Conservation (phyloP, 2,113 vertebrate species). For the Pygoscelis antarcticus region DNA sequence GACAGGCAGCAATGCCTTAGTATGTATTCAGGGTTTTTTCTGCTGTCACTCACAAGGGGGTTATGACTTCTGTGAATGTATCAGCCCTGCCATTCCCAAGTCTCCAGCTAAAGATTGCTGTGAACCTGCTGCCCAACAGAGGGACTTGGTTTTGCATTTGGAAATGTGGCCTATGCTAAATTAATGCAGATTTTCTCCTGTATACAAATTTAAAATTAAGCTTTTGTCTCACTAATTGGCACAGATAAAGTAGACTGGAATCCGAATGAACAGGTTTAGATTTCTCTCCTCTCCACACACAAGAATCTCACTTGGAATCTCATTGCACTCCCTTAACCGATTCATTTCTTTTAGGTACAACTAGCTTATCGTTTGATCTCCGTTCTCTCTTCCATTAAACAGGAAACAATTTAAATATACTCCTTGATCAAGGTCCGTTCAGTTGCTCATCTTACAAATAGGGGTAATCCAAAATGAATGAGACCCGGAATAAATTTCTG, state of each 20-base stretch:
- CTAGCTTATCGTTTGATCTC: not conserved
- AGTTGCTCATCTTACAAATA: not conserved
- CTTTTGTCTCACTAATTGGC: not conserved
- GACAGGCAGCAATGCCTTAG: not conserved
- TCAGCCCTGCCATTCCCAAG: not conserved
- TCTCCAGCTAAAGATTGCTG: not conserved
- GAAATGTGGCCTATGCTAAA: not conserved
- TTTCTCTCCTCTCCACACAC: conserved; percentile 6
- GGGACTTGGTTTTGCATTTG: not conserved
- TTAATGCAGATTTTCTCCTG: not conserved
- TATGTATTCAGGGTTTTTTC: not conserved
- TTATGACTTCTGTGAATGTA: not conserved
- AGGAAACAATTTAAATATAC: conserved; percentile 37
- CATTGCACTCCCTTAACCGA: not conserved
- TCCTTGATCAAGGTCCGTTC: conserved; percentile 30
- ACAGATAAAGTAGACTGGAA: not conserved
- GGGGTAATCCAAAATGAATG: conserved; percentile 7
- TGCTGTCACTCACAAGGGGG: not conserved
- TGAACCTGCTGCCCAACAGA: not conserved
- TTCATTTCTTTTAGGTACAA: conserved; percentile 30
- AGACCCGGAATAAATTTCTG: conserved; percentile 6
- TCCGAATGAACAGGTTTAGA: not conserved
- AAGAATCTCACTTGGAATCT: not conserved
- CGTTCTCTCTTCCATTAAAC: conserved; percentile 18
- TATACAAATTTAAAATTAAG: not conserved